Conservation (phyloP, 2,797 vertebrate species). For the Loriculus beryllinus region DNA sequence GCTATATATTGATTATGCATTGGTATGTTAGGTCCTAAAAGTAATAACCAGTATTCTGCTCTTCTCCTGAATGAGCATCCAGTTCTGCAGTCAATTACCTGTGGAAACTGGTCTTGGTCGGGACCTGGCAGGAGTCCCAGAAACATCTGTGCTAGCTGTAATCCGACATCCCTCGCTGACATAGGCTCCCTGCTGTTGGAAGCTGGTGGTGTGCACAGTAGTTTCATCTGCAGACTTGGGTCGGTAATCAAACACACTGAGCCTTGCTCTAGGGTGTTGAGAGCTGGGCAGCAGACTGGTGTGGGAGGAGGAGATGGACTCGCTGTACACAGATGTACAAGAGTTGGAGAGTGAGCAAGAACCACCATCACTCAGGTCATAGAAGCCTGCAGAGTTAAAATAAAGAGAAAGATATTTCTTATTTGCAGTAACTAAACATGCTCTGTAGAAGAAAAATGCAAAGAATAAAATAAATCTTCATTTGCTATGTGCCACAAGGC, state of each 20-base stretch:
- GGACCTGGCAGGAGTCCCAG: constrained; percentile 64
- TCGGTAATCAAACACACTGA: constrained; percentile 73
- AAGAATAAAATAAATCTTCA: neutral
- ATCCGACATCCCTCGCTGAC: constrained; percentile 72
- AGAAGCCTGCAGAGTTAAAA: constrained; percentile 84
- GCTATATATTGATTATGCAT: neutral
- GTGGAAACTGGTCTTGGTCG: constrained; percentile 90
- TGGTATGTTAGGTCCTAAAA: neutral
- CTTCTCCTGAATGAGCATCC: neutral
- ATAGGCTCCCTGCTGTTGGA: constrained; percentile 74
- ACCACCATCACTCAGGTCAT: constrained; percentile 92
- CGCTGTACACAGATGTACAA: constrained; percentile 92
- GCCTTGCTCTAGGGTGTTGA: constrained; percentile 61
- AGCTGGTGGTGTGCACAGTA: constrained; percentile 72
- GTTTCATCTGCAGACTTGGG: constrained; percentile 88
- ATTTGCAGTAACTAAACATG: neutral
- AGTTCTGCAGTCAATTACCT: constrained; percentile 75
- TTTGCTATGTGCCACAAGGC: neutral
- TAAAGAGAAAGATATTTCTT: neutral
- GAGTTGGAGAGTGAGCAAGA: constrained; percentile 93
- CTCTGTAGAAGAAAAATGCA: neutral
- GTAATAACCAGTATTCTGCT: neutral
- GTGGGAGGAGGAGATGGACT: constrained; percentile 83
- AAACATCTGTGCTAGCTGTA: constrained; percentile 47
- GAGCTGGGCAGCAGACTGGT: constrained; percentile 74